Evolutionary conservation across 2,797 vertebrate species (phyloP).

Genomic region (Tapirus indicus): DNA sequence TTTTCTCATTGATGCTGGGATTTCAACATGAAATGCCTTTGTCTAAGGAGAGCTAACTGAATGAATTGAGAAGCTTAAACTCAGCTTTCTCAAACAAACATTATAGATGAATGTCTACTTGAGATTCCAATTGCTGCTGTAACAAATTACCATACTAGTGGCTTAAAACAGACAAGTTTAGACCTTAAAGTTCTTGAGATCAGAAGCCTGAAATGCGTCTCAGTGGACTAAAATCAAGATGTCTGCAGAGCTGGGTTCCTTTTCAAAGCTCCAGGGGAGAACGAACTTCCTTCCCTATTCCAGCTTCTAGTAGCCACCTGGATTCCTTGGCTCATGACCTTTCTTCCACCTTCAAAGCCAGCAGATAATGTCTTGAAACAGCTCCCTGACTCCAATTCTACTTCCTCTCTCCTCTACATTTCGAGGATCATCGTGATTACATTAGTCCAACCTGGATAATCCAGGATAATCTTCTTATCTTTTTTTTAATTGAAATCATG

Average conservation of each 20-base stretch:
- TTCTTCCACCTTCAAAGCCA: neutral
- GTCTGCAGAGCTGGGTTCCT: neutral
- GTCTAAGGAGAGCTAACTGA: neutral
- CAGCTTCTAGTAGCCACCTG: neutral
- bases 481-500: too few relatives aligned
- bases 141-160: neutral
- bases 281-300: neutral
- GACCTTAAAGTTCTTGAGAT: too few relatives aligned
- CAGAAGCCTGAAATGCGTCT: too few relatives aligned
- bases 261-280: neutral
- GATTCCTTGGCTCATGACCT: neutral
- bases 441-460: neutral
- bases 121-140: neutral
- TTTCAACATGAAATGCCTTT: neutral
- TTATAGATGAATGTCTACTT: neutral
- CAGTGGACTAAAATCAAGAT: too few relatives aligned
- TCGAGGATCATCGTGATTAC: neutral
- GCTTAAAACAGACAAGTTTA: neutral
- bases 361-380: neutral
- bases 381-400: neutral
- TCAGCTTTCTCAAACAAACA: neutral
- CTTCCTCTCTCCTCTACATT: neutral
- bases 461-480: too few relatives aligned
- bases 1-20: neutral
- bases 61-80: neutral